Conservation (phyloP, 2,113 vertebrate species). For the Scomber colias region DNA sequence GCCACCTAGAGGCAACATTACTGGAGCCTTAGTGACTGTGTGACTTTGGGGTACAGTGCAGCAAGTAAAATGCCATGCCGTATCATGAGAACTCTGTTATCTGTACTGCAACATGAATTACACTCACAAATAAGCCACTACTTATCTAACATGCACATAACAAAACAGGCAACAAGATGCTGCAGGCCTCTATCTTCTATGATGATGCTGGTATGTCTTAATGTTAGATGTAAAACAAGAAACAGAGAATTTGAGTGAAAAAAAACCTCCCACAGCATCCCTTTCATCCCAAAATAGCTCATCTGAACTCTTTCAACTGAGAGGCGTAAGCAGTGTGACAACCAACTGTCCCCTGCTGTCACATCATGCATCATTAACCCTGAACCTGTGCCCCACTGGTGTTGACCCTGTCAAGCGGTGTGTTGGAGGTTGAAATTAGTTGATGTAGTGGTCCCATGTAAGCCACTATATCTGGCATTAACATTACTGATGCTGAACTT, state of each 20-base stretch:
- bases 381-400: constrained; percentile 40
- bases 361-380: constrained; percentile 57
- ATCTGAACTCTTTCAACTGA: constrained; percentile 14
- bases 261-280: background rate
- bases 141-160: background rate
- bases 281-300: constrained; percentile 23
- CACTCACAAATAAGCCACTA: background rate
- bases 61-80: constrained; percentile 5
- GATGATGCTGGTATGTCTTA: background rate
- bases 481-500: constrained; percentile 19
- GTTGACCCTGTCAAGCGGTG: constrained; percentile 38
- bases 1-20: constrained; percentile 72
- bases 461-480: background rate
- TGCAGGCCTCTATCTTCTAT: background rate
- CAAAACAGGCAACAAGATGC: background rate
- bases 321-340: constrained; percentile 13
- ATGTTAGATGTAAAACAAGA: too few relatives aligned
- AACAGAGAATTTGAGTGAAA: too few relatives aligned
- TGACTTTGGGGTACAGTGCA: background rate
- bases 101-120: background rate
- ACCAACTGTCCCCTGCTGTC: constrained; percentile 45
- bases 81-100: background rate
- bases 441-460: constrained; percentile 17
- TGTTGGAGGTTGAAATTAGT: constrained; percentile 32
- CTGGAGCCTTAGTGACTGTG: background rate